Percentiles rank a stretch among this genome's conserved stretches.
These are phyloP conservation scores for Tolypeutes matacus DNA, from an alignment of 2,797 vertebrate genomes.

Conservation along the genomic window DNA sequence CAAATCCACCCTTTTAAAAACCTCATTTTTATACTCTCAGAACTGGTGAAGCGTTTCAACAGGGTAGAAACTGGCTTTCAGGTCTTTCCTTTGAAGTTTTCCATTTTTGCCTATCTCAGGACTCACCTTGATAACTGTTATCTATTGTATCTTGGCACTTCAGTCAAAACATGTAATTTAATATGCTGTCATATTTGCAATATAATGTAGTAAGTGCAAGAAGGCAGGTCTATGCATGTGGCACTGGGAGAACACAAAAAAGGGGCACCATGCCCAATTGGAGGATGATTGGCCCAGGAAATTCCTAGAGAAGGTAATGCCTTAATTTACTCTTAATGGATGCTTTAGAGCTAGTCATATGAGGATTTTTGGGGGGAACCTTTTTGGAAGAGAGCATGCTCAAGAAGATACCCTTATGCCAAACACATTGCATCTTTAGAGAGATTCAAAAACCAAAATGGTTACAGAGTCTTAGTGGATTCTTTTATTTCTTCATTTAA, in stretches of 20 bases:
- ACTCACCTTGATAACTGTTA: constrained; percentile 34
- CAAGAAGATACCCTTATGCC: neutral
- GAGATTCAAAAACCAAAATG: neutral
- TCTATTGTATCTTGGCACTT: neutral
- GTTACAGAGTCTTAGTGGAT: neutral
- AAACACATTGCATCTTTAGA: constrained; percentile 9
- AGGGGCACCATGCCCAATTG: neutral
- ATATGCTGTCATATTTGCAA: neutral
- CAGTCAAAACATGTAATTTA: constrained; percentile 6
- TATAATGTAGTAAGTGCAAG: neutral
- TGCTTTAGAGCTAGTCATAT: neutral
- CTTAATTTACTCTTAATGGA: constrained; percentile 5
- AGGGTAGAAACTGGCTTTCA: neutral
- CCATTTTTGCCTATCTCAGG: neutral
- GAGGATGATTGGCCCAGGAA: neutral
- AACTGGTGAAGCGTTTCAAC: neutral
- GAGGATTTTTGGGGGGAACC: neutral
- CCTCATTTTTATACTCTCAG: neutral
- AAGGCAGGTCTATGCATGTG: neutral
- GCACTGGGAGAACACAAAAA: neutral
- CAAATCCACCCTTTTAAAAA: neutral
- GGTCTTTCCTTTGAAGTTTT: neutral
- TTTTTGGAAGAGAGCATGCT: neutral
- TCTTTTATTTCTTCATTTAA: constrained; percentile 61
- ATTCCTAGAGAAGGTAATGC: neutral